Percentiles rank a stretch among this genome's conserved stretches.
Evolutionary conservation across 2,113 vertebrate species (phyloP).

Genomic region (Corythoichthys intestinalis): DNA sequence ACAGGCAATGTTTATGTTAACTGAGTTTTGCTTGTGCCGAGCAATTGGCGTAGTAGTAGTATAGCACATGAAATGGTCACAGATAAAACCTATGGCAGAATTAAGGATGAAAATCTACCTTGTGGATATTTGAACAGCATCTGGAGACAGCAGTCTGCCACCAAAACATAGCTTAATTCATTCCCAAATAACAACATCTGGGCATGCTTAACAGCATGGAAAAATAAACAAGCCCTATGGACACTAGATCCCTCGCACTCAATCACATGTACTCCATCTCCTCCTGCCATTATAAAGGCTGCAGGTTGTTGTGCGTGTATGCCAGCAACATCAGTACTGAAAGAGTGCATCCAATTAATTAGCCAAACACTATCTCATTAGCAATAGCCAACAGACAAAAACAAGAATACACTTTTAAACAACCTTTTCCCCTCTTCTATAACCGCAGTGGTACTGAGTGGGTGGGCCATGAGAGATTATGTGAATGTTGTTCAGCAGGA

Average conservation of each 20-base stretch:
- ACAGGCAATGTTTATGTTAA: slow-evolving; percentile 17
- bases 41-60: too few relatives aligned
- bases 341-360: slow-evolving; percentile 61
- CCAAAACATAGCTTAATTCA: slow-evolving; percentile 59
- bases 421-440: slow-evolving; percentile 44
- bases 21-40: too few relatives aligned
- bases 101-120: slow-evolving; percentile 26
- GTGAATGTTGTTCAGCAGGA: slow-evolving; percentile 43
- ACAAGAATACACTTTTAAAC: slow-evolving; percentile 55
- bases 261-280: slow-evolving; percentile 45
- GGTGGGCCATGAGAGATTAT: slow-evolving; percentile 48
- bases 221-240: slow-evolving; percentile 66
- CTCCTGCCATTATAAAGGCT: slow-evolving; percentile 46
- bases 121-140: slow-evolving; percentile 47
- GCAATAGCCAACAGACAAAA: slow-evolving; percentile 45
- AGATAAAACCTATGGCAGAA: slow-evolving; percentile 27
- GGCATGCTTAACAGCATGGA: slow-evolving; percentile 60
- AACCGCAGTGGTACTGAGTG: slow-evolving; percentile 55
- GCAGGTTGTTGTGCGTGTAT: slow-evolving; percentile 40
- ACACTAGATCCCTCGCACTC: slow-evolving; percentile 54
- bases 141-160: slow-evolving; percentile 36
- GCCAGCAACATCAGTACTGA: slow-evolving; percentile 42
- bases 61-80: slow-evolving; percentile 29
- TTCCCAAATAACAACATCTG: slow-evolving; percentile 72
- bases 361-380: slow-evolving; percentile 53